Conservation (phyloP, 2,797 vertebrate genomes). For the Lepilemur ruficaudatus region DNA sequence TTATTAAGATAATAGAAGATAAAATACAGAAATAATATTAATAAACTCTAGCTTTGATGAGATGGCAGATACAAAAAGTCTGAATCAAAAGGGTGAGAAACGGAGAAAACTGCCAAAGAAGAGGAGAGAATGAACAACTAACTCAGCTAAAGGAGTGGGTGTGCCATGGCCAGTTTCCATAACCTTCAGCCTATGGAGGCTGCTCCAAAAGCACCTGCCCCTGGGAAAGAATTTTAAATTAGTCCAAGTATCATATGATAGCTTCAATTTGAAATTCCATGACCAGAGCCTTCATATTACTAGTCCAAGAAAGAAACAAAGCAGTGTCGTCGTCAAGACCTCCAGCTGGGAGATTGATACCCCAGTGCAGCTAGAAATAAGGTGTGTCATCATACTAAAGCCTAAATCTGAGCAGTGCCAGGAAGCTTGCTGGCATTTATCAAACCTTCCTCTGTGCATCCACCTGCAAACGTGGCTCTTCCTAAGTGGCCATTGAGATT, state of each 20-base stretch:
- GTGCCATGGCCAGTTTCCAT: neutral
- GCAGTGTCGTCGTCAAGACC: neutral
- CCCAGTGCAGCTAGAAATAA: neutral
- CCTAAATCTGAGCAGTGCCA: neutral
- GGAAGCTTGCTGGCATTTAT: neutral
- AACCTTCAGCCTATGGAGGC: neutral
- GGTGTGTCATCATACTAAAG: neutral
- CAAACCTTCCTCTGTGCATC: neutral
- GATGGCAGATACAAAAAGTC: neutral
- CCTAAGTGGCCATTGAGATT: neutral
- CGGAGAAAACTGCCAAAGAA: neutral
- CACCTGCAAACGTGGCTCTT: neutral
- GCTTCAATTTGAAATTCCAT: neutral
- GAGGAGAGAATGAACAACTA: neutral
- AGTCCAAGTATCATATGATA: neutral
- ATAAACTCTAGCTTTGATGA: conserved; percentile 15
- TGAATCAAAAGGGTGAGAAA: neutral
- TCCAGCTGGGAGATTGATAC: neutral
- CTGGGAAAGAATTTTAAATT: neutral
- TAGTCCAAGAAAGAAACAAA: conserved; percentile 14
- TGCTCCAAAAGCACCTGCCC: neutral
- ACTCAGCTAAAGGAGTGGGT: neutral
- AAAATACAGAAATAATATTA: neutral
- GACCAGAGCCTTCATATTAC: neutral
- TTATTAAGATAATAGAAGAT: conserved; percentile 21